Conservation (phyloP, 2,113 vertebrate species). For the Oncorhynchus mykiss region DNA sequence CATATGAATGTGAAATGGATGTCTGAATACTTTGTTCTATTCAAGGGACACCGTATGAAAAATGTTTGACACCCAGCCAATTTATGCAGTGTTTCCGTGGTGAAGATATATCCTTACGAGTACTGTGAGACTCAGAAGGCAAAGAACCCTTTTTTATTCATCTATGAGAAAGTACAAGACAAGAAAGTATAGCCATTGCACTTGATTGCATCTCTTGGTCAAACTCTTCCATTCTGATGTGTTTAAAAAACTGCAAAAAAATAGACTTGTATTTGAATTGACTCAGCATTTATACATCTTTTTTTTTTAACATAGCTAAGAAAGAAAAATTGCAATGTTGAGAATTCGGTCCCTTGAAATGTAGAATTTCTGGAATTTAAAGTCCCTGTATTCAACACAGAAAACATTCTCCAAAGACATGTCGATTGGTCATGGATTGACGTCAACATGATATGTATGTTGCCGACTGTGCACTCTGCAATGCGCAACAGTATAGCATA, state of each 20-base stretch:
- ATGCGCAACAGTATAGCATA: constrained; percentile 13
- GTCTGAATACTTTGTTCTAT: not conserved
- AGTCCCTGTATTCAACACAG: not conserved
- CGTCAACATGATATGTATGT: constrained; percentile 33
- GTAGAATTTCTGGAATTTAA: constrained; percentile 16
- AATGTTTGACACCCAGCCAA: not conserved
- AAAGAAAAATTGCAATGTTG: not conserved
- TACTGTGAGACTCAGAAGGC: not conserved
- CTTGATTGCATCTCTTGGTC: constrained; percentile 32
- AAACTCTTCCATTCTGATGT: constrained; percentile 26
- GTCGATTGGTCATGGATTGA: constrained; percentile 29
- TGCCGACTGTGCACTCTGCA: constrained; percentile 33
- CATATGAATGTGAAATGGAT: not conserved
- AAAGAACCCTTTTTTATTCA: constrained; percentile 10
- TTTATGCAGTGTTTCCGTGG: constrained; percentile 26
- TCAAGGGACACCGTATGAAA: not conserved
- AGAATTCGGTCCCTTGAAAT: not conserved
- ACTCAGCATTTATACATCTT: not conserved
- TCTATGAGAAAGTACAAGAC: constrained; percentile 4
- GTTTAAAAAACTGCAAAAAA: not conserved
- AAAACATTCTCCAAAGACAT: constrained; percentile 30
- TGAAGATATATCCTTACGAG: constrained; percentile 25
- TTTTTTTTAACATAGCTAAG: not conserved
- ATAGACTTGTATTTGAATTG: not conserved
- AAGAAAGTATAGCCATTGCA: constrained; percentile 2